phyloP scores from a whole-genome alignment of 1,140 invertebrate genomes.

The Holcopasites calliopsidis region DNA sequence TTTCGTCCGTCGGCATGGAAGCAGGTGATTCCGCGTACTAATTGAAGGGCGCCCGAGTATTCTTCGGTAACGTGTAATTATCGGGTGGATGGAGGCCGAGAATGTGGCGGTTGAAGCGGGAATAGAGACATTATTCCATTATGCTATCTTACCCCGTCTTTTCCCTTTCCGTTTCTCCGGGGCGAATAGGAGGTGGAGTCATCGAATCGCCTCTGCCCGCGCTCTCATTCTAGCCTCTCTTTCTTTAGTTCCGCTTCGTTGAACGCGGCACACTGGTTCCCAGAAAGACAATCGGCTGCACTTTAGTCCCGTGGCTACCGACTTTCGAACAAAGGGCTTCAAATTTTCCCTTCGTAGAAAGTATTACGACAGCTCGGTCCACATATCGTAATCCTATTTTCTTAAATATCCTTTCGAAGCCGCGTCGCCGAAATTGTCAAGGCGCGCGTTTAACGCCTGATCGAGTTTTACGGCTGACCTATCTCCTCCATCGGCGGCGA shows the following conservation, averaged over 20 bases:
- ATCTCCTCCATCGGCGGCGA: not conserved
- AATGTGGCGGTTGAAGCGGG: constrained; percentile 64
- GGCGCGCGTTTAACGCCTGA: not conserved
- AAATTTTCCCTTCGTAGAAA: not conserved
- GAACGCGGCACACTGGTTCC: constrained; percentile 7
- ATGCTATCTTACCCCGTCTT: constrained; percentile 61
- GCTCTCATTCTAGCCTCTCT: not conserved
- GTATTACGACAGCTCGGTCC: not conserved
- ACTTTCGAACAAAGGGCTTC: not conserved
- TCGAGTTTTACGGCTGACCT: not conserved
- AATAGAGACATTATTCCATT: constrained; percentile 73
- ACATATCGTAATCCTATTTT: no score
- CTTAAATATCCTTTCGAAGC: not conserved
- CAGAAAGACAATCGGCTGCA: not conserved
- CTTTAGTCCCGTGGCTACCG: no score
- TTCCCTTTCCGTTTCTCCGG: constrained; percentile 46
- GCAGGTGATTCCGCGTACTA: constrained; percentile 66
- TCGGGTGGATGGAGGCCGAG: constrained; percentile 66
- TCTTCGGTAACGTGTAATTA: constrained; percentile 70
- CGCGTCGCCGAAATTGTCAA: not conserved
- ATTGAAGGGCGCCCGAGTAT: constrained; percentile 68
- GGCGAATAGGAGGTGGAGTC: constrained; percentile 24
- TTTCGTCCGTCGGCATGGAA: constrained; percentile 60
- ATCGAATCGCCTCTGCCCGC: constrained; percentile 20
- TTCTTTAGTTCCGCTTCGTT: constrained; percentile 9